phyloP scores from a whole-genome alignment of 2,113 vertebrate genomes.

The Leiothrix lutea region DNA sequence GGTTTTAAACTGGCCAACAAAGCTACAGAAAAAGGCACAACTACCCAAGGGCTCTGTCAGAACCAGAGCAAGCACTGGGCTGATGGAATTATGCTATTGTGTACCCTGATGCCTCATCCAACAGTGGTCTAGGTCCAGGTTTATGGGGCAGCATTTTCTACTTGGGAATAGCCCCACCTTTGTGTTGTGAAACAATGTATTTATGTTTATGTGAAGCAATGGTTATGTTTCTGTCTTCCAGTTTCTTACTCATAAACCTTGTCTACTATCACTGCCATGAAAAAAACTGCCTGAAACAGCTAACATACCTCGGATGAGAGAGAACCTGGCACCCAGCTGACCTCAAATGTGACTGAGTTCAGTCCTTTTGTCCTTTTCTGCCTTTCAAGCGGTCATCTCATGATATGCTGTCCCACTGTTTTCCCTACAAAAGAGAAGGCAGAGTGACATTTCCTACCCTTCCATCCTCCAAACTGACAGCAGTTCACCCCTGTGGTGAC shows the following conservation, averaged over 20 bases:
- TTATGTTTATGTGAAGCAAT: too few relatives aligned
- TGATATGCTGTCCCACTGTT: neutral
- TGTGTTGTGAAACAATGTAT: neutral
- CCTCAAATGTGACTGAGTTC: neutral
- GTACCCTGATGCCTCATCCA: neutral
- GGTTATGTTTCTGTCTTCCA: neutral
- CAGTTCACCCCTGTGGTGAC: neutral
- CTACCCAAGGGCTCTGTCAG: neutral
- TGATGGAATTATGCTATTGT: neutral
- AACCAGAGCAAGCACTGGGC: neutral
- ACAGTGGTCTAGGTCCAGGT: neutral
- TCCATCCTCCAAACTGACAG: neutral
- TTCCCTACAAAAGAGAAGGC: neutral
- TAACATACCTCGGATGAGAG: neutral
- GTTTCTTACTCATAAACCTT: neutral
- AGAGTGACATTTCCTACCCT: neutral
- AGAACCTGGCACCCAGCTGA: neutral
- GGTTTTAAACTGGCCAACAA: neutral
- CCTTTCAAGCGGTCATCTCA: neutral
- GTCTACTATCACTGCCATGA: neutral
- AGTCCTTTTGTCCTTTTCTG: neutral
- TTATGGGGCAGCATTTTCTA: accelerated
- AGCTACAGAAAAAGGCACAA: neutral
- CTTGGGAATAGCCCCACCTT: neutral
- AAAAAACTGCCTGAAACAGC: neutral